Percentiles rank a stretch among this genome's conserved stretches.
Conservation (phyloP, 2,113 vertebrate genomes). For the Poicephalus meyeri region DNA sequence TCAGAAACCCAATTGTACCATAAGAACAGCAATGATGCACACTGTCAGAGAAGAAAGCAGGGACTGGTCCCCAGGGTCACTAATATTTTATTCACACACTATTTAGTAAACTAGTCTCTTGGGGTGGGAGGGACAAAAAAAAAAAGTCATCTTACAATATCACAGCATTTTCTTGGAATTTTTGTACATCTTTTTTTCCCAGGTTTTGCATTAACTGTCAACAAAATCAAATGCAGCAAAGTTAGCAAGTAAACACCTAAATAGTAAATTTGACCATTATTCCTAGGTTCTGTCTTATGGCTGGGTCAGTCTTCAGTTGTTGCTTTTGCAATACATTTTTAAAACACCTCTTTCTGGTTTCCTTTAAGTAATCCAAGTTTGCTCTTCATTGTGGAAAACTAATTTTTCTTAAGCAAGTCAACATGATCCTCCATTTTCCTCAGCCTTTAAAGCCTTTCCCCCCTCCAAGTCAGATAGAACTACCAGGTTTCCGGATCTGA, state of each 20-base stretch:
- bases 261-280: not conserved
- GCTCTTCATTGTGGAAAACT: not conserved
- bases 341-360: not conserved
- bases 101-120: not conserved
- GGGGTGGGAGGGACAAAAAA: accelerated
- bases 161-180: not conserved
- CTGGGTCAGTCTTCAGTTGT: not conserved
- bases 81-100: not conserved
- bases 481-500: not conserved
- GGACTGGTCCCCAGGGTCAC: not conserved
- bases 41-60: not conserved
- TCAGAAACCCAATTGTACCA: not conserved
- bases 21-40: not conserved
- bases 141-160: not conserved
- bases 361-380: not conserved
- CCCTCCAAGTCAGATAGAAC: not conserved
- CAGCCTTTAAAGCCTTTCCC: not conserved
- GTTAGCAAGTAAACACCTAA: not conserved
- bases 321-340: not conserved
- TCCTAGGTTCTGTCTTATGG: not conserved
- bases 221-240: not conserved
- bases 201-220: not conserved
- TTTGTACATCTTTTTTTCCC: not conserved
- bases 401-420: not conserved
- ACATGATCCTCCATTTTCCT: not conserved